Evolutionary conservation across 2,113 vertebrate genomes (phyloP).

Genomic region (Corvus hawaiiensis): DNA sequence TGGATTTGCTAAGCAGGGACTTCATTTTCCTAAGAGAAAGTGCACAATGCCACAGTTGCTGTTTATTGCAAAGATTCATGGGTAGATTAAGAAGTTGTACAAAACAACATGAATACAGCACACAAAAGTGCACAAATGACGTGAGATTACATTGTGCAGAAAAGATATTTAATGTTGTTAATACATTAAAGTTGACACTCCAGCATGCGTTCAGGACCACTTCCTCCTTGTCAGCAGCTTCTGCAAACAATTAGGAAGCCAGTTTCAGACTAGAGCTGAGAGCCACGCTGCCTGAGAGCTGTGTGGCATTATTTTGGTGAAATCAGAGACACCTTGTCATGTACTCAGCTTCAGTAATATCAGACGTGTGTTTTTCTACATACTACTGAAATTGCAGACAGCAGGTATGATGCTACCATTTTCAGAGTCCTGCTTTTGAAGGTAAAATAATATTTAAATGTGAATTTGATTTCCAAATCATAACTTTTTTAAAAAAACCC

Average conservation of each 20-base stretch:
- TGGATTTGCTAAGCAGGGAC: neutral
- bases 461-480: neutral
- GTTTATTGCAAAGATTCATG: neutral
- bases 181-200: neutral
- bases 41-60: neutral
- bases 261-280: neutral
- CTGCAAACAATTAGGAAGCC: neutral
- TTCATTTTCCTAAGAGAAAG: neutral
- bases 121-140: neutral
- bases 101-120: neutral
- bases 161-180: neutral
- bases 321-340: neutral
- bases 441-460: neutral
- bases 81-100: neutral
- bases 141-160: neutral
- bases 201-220: neutral
- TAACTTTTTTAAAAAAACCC: neutral
- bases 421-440: neutral
- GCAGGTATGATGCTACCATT: neutral
- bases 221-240: neutral
- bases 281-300: neutral
- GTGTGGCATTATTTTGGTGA: neutral
- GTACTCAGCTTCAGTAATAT: neutral
- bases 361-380: neutral
- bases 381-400: neutral